Evolutionary conservation across 2,113 vertebrate genomes (phyloP).

Genomic region (Leucosticte australis): DNA sequence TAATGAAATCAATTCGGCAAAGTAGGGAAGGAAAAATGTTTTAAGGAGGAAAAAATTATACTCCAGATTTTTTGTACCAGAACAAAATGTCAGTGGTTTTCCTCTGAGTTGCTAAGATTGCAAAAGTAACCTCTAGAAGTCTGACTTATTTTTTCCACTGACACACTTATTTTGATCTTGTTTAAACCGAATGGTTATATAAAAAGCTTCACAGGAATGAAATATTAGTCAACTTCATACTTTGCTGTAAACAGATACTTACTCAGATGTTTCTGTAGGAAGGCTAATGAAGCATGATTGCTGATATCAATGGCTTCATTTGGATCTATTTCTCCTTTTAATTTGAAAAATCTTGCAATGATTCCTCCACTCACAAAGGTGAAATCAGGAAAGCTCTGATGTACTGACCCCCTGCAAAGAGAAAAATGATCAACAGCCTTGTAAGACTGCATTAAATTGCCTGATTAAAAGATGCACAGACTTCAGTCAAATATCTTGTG

Average conservation of each 20-base stretch:
- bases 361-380: conserved; percentile 86
- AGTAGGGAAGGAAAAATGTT: not conserved
- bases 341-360: conserved; percentile 81
- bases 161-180: not conserved
- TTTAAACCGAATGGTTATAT: not conserved
- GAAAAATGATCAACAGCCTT: not conserved
- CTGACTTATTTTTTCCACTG: not conserved
- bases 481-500: not conserved
- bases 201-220: not conserved
- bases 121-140: not conserved
- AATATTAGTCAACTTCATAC: not conserved
- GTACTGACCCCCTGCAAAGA: conserved; percentile 85
- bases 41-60: not conserved
- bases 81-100: not conserved
- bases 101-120: not conserved
- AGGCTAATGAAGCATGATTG: conserved; percentile 91
- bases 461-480: not conserved
- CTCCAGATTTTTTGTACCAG: not conserved
- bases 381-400: conserved; percentile 95
- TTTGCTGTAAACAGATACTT: conserved; percentile 47
- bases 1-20: not conserved
- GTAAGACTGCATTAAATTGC: not conserved
- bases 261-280: conserved; percentile 92
- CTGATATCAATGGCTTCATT: conserved; percentile 83
- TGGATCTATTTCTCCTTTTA: conserved; percentile 90